Conservation (phyloP, 2,888 invertebrate species). For the Agrotis segetum region DNA sequence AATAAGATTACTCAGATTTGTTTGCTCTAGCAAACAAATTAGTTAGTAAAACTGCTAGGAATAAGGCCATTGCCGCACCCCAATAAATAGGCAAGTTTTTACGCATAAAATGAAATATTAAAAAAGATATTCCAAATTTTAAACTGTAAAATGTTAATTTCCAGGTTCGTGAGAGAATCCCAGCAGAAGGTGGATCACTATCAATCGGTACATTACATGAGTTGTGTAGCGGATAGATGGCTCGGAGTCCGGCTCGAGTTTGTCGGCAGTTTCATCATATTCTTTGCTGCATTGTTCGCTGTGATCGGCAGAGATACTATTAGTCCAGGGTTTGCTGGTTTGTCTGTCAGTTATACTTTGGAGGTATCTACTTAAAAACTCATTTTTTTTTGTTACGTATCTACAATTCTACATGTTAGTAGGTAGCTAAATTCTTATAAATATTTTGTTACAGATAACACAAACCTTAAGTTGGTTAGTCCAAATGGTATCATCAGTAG, state of each 20-base stretch:
- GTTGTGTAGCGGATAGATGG: constrained; percentile 98
- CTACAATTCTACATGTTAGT: background rate
- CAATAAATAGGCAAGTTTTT: no score
- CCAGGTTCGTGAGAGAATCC: constrained; percentile 96
- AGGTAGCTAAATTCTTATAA: background rate
- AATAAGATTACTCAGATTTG: no score
- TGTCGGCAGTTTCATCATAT: constrained; percentile 98
- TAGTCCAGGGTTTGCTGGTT: constrained; percentile 95
- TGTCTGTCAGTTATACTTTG: constrained; percentile 97
- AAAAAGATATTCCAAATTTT: background rate
- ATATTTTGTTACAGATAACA: constrained; percentile 93
- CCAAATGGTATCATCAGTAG: constrained; percentile 98
- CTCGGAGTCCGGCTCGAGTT: constrained; percentile 98
- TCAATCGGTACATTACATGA: constrained; percentile 97
- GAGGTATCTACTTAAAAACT: constrained; percentile 89
- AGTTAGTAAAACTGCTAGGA: no score
- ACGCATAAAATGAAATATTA: no score
- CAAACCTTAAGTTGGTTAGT: constrained; percentile 99
- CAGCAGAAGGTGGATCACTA: constrained; percentile 97
- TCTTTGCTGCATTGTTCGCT: constrained; percentile 98
- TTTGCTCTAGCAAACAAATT: no score
- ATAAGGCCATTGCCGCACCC: no score
- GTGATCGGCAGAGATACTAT: constrained; percentile 94
- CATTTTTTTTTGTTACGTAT: background rate
- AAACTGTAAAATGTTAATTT: background rate